A percentile compares a stretch with the other conserved stretches of the same genome.
phyloP scores from a whole-genome alignment of 2,888 invertebrate species.

The Galerucella nymphaeae region DNA sequence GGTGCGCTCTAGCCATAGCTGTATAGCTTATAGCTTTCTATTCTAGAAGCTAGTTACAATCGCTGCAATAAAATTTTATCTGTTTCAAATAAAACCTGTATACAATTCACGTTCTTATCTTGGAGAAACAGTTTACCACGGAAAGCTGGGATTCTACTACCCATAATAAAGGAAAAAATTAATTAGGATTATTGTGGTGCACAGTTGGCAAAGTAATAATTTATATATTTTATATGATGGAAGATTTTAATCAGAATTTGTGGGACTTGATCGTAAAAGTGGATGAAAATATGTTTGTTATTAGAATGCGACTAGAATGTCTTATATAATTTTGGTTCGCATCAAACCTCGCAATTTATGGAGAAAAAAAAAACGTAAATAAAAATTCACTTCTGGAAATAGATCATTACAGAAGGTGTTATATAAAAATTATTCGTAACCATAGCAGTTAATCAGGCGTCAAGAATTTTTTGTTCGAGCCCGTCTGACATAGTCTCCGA shows the following conservation, averaged over 20 bases:
- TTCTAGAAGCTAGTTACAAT: slow-evolving; percentile 39
- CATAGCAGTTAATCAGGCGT: too few species aligned
- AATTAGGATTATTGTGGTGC: slow-evolving; percentile 28
- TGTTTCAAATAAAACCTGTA: slow-evolving; percentile 45
- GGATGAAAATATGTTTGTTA: slow-evolving; percentile 11
- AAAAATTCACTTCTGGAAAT: too few species aligned
- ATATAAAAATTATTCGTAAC: too few species aligned
- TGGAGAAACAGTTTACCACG: slow-evolving; percentile 36
- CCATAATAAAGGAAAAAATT: slow-evolving; percentile 34
- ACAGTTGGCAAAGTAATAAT: slow-evolving; percentile 29
- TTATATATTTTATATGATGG: slow-evolving; percentile 25
- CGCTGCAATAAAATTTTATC: slow-evolving; percentile 45
- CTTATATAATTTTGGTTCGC: background rate
- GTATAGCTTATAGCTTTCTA: slow-evolving; percentile 30
- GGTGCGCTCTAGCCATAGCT: slow-evolving; percentile 16
- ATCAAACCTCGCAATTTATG: background rate
- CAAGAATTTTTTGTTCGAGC: too few species aligned
- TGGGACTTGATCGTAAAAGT: slow-evolving; percentile 21
- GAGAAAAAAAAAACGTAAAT: too few species aligned
- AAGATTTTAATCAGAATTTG: slow-evolving; percentile 31
- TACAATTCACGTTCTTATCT: slow-evolving; percentile 44
- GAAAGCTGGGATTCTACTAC: slow-evolving; percentile 28
- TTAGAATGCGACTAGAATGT: background rate
- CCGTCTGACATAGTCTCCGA: too few species aligned
- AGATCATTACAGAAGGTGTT: too few species aligned